Evolutionary conservation across 2,888 invertebrate genomes (phyloP), one percentile per base, ranked within the genome.

Genomic region (Hybos culiciformis): DNA sequence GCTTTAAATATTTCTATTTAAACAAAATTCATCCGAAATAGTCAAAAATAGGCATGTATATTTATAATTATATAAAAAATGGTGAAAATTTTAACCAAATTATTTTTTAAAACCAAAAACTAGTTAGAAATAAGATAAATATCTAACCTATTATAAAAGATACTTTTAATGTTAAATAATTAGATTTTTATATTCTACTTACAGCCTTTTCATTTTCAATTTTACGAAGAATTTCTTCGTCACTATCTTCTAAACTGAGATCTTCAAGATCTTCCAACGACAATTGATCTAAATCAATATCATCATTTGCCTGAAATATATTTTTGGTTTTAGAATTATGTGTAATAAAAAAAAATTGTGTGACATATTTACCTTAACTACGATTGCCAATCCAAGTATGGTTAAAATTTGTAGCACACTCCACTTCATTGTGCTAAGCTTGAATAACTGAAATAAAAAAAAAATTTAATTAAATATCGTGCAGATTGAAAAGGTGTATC

Each of bases 171-270:
- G 2, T 20, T 21, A 39, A 3, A 29, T 36, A 14, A 11, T 11
- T 41, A 31, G 37, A n/a, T 21, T 18, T 29, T 33, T 34, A 21
- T 15, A 8, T 37, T 39, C 19, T 12, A 46, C 56, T 45, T 47
- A 66, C 66, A 50, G 51, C 49, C 32, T 54, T 53, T 46, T 62
- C 59, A 43, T 61, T 58, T 49, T 66, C 66, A 5, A 66, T 48
- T 47, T 59, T 45, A 12, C 53, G 51, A 14, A 66, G 42, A 2
- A 59, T 48, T 42, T 59, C 57, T 43, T 65, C 65, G 34, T 50
- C 52, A 9, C 46, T 46, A 31, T 50, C 47, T 18, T 51, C 49
- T 15, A 48, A 21, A 40, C 39, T 44, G 11, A 53, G 45, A 20
- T 52, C 52, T 32, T 51, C 51, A 7, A 48, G 49, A 14, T 48